A percentile compares a stretch with the other conserved stretches of the same genome.
Evolutionary conservation across 2,888 invertebrate species (phyloP).

Genomic region (Punctoribates punctum): DNA sequence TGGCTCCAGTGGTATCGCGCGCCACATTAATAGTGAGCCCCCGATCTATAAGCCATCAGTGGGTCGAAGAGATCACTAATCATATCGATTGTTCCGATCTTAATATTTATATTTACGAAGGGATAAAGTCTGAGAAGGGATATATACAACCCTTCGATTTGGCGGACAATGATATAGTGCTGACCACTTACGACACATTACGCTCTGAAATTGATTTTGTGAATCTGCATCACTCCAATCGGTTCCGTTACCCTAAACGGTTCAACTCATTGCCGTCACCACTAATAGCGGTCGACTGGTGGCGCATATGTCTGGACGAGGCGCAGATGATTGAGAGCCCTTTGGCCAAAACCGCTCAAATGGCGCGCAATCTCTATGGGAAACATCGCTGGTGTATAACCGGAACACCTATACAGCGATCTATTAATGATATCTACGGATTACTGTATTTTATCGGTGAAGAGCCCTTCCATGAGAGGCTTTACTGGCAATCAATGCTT

Average conservation of each 20-base stretch:
- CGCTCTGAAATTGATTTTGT: constrained; percentile 63
- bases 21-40: constrained; percentile 72
- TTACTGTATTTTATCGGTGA: constrained; percentile 62
- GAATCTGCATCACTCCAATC: constrained; percentile 55
- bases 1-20: constrained; percentile 58
- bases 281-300: constrained; percentile 67
- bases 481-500: constrained; percentile 59
- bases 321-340: constrained; percentile 72
- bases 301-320: constrained; percentile 73
- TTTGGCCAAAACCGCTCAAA: constrained; percentile 60
- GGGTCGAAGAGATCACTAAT: constrained; percentile 66
- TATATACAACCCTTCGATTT: constrained; percentile 64
- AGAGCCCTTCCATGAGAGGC: constrained; percentile 58
- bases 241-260: constrained; percentile 61
- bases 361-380: constrained; percentile 62
- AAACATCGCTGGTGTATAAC: constrained; percentile 70
- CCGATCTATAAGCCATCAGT: constrained; percentile 64
- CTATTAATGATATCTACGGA: constrained; percentile 60
- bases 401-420: constrained; percentile 67
- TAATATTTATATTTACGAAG: constrained; percentile 55
- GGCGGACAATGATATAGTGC: constrained; percentile 65
- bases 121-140: constrained; percentile 52
- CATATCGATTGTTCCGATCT: constrained; percentile 59
- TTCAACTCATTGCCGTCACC: constrained; percentile 66
- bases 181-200: constrained; percentile 67